A percentile compares a stretch with the other conserved stretches of the same genome.
These are phyloP conservation scores for Acleris cristana DNA, from an alignment of 2,888 invertebrate genomes.

Conservation along the genomic window DNA sequence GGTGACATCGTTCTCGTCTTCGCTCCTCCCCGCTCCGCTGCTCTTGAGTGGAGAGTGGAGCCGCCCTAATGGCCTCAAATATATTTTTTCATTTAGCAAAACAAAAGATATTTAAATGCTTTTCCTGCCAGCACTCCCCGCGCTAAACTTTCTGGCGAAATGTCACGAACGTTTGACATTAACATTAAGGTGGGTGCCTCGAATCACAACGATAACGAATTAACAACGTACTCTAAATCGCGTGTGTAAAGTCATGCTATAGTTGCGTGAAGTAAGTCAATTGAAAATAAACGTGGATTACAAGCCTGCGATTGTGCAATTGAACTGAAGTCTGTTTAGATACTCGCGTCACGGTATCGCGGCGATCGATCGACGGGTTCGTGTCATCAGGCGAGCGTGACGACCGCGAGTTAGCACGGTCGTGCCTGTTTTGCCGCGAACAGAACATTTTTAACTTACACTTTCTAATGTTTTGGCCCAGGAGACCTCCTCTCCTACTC, in stretches of 20 bases:
- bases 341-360: constrained; percentile 51
- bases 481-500: no score
- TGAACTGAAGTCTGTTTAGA: constrained; percentile 11
- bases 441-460: no score
- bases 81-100: background rate
- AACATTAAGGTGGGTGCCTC: constrained; percentile 10
- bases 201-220: constrained; percentile 8
- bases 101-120: constrained; percentile 1
- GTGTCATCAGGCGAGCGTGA: constrained; percentile 13
- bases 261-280: constrained; percentile 24
- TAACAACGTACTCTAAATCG: constrained; percentile 24
- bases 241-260: constrained; percentile 21
- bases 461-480: no score
- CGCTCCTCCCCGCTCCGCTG: background rate
- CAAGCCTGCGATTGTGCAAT: constrained; percentile 25
- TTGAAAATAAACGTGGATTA: constrained; percentile 23
- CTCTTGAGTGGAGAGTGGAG: background rate
- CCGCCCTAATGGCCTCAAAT: background rate
- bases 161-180: constrained; percentile 26
- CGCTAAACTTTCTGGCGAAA: constrained; percentile 22
- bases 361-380: constrained; percentile 52
- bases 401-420: background rate
- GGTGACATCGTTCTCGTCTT: no score
- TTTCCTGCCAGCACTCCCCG: constrained; percentile 1
- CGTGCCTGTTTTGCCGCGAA: background rate